A percentile compares a stretch with the other conserved stretches of the same genome.
phyloP scores from a whole-genome alignment of 2,888 invertebrate species.

The Acheta domesticus region DNA sequence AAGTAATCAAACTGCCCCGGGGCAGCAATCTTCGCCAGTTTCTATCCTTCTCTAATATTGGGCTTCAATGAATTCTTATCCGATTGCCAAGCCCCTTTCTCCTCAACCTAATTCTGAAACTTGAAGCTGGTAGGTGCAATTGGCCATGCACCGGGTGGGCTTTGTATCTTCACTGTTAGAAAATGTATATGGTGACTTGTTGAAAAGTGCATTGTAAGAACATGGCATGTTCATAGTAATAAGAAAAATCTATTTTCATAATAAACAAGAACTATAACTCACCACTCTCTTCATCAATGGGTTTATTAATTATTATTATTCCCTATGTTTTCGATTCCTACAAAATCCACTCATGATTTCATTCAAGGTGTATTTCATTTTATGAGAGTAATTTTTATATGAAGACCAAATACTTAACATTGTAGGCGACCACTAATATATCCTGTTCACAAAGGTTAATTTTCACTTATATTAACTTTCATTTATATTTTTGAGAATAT shows the following conservation, averaged over 20 bases:
- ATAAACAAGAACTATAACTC: not conserved
- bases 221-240: constrained; percentile 10
- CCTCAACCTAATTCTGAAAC: not conserved
- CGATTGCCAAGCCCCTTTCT: not conserved
- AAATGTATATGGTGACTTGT: not conserved
- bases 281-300: not conserved
- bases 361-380: too few species aligned
- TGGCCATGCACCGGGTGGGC: not conserved
- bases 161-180: constrained; percentile 18
- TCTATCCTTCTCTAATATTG: not conserved
- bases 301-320: too few species aligned
- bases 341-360: too few species aligned
- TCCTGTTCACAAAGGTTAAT: too few species aligned
- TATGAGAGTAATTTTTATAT: too few species aligned
- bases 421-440: too few species aligned
- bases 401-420: too few species aligned
- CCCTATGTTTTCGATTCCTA: too few species aligned
- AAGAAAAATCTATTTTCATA: not conserved
- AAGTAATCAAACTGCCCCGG: not conserved
- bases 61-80: not conserved
- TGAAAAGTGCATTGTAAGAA: constrained; percentile 11
- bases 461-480: too few species aligned
- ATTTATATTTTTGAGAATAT: too few species aligned
- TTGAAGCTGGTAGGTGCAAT: not conserved
- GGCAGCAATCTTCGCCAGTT: not conserved